These are phyloP conservation scores for Drosophila gaucha DNA, from an alignment of 2,888 invertebrate genomes.

Conservation along the genomic window DNA sequence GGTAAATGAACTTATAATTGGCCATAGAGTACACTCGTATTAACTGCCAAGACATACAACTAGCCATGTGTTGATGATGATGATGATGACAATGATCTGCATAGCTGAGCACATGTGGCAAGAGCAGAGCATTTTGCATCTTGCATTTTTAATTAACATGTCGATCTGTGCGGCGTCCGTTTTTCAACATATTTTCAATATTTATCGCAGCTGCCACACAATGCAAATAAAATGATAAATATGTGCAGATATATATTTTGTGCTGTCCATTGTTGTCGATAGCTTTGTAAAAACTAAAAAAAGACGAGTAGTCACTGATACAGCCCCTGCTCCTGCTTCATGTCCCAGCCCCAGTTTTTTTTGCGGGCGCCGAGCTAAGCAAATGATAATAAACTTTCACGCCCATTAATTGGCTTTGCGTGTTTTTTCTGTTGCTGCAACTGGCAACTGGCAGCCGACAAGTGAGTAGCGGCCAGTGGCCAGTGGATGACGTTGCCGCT, in stretches of 20 bases:
- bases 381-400: slow-evolving; percentile 80
- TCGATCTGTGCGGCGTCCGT: slow-evolving; percentile 42
- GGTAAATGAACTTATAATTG: slow-evolving; percentile 80
- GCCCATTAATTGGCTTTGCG: slow-evolving; percentile 79
- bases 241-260: slow-evolving; percentile 40
- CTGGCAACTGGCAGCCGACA: slow-evolving; percentile 26
- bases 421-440: slow-evolving; percentile 45
- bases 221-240: slow-evolving; percentile 71
- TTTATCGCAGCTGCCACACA: slow-evolving; percentile 66
- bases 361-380: slow-evolving; percentile 42
- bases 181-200: slow-evolving; percentile 67
- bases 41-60: slow-evolving; percentile 29
- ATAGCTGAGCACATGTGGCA: slow-evolving; percentile 23
- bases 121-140: slow-evolving; percentile 21
- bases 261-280: slow-evolving; percentile 45
- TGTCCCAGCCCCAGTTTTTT: slow-evolving; percentile 27
- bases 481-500: slow-evolving; percentile 37
- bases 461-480: slow-evolving; percentile 22
- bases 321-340: slow-evolving; percentile 8
- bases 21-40: slow-evolving; percentile 55
- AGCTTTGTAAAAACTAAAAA: not conserved
- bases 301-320: slow-evolving; percentile 44
- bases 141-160: slow-evolving; percentile 44
- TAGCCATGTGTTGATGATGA: slow-evolving; percentile 15
- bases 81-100: not conserved